Evolutionary conservation across 2,113 vertebrate species (phyloP).

Genomic region (Regulus satrapa): DNA sequence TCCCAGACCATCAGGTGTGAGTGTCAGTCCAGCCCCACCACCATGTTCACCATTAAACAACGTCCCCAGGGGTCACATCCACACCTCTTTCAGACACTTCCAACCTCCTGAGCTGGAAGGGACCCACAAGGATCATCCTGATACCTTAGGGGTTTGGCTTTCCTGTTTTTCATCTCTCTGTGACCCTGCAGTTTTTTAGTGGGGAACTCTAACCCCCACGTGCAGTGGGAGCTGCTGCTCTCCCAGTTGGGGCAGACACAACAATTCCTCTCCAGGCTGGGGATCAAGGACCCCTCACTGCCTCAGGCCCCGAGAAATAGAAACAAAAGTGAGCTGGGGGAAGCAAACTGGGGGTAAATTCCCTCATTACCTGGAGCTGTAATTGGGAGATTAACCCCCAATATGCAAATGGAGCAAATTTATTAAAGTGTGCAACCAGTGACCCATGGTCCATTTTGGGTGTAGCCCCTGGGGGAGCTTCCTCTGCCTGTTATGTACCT

Average conservation of each 20-base stretch:
- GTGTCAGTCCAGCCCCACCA: background rate
- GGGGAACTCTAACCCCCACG: background rate
- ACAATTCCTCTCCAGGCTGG: background rate
- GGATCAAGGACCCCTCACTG: background rate
- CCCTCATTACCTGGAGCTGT: background rate
- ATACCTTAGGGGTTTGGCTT: background rate
- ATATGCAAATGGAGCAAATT: no score
- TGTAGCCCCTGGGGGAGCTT: background rate
- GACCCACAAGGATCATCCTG: background rate
- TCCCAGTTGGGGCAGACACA: no score
- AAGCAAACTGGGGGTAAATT: background rate
- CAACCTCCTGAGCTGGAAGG: background rate
- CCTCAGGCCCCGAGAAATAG: rapidly evolving
- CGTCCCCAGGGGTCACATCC: background rate
- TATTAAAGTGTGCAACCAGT: rapidly evolving
- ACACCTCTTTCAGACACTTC: rapidly evolving
- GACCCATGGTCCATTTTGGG: background rate
- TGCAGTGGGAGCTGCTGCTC: background rate
- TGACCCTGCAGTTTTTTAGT: background rate
- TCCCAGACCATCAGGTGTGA: background rate
- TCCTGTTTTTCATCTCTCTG: rapidly evolving
- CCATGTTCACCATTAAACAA: background rate
- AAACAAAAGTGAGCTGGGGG: background rate
- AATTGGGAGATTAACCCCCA: background rate
- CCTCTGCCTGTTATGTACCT: rapidly evolving